A percentile compares a stretch with the other conserved stretches of the same genome.
phyloP scores from a whole-genome alignment of 2,888 invertebrate species.

The Drosophila picticornis region DNA sequence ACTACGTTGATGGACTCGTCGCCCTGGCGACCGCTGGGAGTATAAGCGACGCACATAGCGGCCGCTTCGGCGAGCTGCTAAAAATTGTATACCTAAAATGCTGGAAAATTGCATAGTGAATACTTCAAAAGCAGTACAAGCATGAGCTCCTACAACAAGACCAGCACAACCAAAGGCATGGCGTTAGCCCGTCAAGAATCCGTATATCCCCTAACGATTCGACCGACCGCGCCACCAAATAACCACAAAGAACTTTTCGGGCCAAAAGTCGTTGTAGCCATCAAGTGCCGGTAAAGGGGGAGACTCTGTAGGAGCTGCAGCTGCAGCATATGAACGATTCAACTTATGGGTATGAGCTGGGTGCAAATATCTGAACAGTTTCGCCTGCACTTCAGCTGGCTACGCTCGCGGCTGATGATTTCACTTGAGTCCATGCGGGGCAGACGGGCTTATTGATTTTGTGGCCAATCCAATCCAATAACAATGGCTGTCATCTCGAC shows the following conservation, averaged over 20 bases:
- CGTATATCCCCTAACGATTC: constrained; percentile 9
- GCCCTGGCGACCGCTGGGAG: constrained; percentile 50
- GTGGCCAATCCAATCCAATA: constrained; percentile 3
- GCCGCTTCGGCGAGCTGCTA: constrained; percentile 72
- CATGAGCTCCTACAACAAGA: neutral
- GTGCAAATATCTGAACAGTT: constrained; percentile 72
- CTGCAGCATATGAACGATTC: constrained; percentile 22
- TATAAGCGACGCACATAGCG: constrained; percentile 78
- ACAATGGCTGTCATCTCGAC: neutral
- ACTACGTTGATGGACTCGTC: constrained; percentile 54
- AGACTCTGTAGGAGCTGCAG: constrained; percentile 1
- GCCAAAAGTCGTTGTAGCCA: constrained; percentile 74
- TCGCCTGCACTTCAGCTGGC: constrained; percentile 64
- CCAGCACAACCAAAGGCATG: constrained; percentile 7
- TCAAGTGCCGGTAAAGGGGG: constrained; percentile 49
- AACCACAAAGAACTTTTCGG: constrained; percentile 77
- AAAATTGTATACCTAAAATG: constrained; percentile 76
- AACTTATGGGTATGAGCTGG: constrained; percentile 17
- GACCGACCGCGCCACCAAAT: constrained; percentile 39
- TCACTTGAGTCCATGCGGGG: constrained; percentile 14
- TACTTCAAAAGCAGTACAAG: constrained; percentile 64
- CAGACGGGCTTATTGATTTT: constrained; percentile 47
- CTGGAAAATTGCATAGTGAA: constrained; percentile 72
- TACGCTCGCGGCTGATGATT: constrained; percentile 54
- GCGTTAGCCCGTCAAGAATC: constrained; percentile 57